Evolutionary conservation across 2,113 vertebrate genomes (phyloP).

Genomic region (Lasiurus borealis): DNA sequence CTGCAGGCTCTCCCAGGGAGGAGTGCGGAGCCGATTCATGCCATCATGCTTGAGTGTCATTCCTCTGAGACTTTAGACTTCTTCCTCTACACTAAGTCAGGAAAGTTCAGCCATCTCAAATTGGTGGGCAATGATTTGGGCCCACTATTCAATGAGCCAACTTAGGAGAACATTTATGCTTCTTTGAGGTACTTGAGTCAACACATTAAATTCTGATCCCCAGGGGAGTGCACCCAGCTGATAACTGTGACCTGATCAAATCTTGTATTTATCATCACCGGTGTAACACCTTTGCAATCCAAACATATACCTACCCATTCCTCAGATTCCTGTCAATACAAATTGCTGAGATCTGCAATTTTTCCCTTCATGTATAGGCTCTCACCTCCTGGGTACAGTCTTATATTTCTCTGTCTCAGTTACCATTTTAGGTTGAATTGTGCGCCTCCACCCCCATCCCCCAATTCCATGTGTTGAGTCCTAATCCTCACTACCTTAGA

Average conservation of each 20-base stretch:
- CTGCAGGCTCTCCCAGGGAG: not conserved
- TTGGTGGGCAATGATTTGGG: not conserved
- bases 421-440: not conserved
- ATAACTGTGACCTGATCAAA: not conserved
- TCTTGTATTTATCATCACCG: not conserved
- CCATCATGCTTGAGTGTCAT: not conserved
- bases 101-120: not conserved
- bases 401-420: not conserved
- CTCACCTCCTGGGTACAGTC: not conserved
- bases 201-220: slow-evolving; percentile 23
- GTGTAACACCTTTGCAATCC: not conserved
- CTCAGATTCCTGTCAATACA: not conserved
- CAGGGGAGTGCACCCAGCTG: not conserved
- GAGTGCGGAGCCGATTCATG: not conserved
- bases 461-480: not conserved
- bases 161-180: not conserved
- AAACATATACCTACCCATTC: not conserved
- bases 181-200: not conserved
- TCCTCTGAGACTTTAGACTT: not conserved
- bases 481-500: not conserved
- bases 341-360: not conserved
- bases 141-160: not conserved
- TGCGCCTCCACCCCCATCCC: not conserved
- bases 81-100: not conserved
- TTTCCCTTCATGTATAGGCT: not conserved